A percentile compares a stretch with the other conserved stretches of the same genome.
phyloP scores from a whole-genome alignment of 2,113 vertebrate species.

The Oriolus oriolus region DNA sequence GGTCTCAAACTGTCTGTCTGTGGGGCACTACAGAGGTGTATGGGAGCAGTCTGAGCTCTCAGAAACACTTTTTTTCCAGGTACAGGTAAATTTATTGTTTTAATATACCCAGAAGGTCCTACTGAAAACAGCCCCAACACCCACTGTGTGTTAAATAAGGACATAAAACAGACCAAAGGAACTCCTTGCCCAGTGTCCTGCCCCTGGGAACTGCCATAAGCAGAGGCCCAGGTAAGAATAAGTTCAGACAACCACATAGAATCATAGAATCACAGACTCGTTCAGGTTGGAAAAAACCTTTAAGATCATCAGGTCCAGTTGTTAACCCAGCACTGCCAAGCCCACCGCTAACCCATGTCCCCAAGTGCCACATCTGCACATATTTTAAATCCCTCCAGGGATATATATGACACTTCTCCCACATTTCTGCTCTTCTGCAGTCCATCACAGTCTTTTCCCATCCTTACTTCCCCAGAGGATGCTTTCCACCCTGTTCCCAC shows the following conservation, averaged over 20 bases:
- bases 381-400: not conserved
- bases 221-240: not conserved
- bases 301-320: not conserved
- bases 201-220: not conserved
- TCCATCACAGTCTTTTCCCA: not conserved
- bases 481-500: not conserved
- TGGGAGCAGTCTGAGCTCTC: not conserved
- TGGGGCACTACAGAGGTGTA: not conserved
- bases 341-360: not conserved
- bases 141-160: not conserved
- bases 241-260: not conserved
- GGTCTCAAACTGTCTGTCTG: not conserved
- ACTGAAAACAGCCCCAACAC: not conserved
- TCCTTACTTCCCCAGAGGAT: not conserved
- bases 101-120: not conserved
- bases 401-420: not conserved
- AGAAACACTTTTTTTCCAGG: not conserved
- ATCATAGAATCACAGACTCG: not conserved
- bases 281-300: not conserved
- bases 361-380: not conserved
- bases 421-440: not conserved
- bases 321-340: not conserved
- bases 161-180: not conserved
- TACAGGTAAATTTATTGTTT: not conserved
- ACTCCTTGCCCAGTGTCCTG: not conserved